phyloP scores from a whole-genome alignment of 2,797 vertebrate species.

The Cryptoprocta ferox region DNA sequence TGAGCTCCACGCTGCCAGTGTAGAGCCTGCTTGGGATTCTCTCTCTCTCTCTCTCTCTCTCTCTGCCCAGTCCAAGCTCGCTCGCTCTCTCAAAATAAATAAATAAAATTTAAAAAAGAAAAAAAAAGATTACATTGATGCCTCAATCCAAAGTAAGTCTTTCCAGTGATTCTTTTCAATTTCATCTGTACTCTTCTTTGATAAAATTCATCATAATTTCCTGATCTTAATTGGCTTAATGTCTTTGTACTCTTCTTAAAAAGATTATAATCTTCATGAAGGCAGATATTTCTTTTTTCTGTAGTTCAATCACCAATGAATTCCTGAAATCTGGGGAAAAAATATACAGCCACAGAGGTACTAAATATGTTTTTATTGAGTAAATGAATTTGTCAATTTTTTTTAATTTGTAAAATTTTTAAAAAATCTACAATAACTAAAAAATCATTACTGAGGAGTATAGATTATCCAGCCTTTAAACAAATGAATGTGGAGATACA shows the following conservation, averaged over 20 bases:
- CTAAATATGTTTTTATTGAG: neutral
- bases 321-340: neutral
- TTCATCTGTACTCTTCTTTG: neutral
- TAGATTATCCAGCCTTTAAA: neutral
- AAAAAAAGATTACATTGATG: neutral
- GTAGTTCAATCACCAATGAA: neutral
- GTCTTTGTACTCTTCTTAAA: neutral
- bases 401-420: neutral
- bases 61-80: too few relatives aligned
- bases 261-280: neutral
- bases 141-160: neutral
- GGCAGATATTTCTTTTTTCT: neutral
- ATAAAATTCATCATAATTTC: neutral
- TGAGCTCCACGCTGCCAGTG: too few relatives aligned
- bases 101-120: too few relatives aligned
- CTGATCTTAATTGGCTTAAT: neutral
- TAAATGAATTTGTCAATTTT: neutral
- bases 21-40: too few relatives aligned
- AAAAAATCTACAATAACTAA: neutral
- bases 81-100: too few relatives aligned
- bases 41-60: too few relatives aligned
- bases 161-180: neutral
- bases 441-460: neutral
- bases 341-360: neutral
- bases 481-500: neutral